Evolutionary conservation across 2,888 invertebrate species (phyloP).

Genomic region (Timema podura): DNA sequence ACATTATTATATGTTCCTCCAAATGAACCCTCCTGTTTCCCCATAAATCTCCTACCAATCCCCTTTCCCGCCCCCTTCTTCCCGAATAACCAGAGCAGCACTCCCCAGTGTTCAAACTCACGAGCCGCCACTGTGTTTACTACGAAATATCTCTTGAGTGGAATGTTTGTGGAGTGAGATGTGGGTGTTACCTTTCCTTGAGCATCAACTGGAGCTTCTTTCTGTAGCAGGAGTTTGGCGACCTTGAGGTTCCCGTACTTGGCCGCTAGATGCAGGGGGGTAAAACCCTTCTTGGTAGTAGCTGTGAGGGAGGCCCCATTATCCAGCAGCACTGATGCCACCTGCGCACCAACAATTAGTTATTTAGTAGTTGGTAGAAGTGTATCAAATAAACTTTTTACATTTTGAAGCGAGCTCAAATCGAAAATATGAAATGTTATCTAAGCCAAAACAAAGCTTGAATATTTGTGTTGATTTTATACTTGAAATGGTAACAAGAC

Average conservation of each 20-base stretch:
- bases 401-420: not conserved
- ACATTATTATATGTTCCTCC: no score
- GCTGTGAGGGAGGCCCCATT: conserved; percentile 84
- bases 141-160: no score
- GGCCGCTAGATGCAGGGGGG: conserved; percentile 93
- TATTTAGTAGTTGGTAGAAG: not conserved
- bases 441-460: not conserved
- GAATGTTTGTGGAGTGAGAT: no score
- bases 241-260: conserved; percentile 95
- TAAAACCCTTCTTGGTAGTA: conserved; percentile 95
- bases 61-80: no score
- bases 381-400: not conserved
- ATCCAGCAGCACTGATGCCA: conserved; percentile 85
- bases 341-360: conserved; percentile 46
- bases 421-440: no score
- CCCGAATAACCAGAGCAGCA: no score
- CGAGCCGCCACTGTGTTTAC: no score
- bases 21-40: no score
- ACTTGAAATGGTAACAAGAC: no score
- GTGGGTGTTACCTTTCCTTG: conserved; percentile 83
- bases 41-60: no score
- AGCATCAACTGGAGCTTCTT: conserved; percentile 82
- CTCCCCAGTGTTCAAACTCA: no score
- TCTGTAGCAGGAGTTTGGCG: conserved; percentile 78
- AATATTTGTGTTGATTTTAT: no score